These are phyloP conservation scores for Pseudotriccus pelzelni DNA, from an alignment of 2,797 vertebrate species.

Conservation along the genomic window DNA sequence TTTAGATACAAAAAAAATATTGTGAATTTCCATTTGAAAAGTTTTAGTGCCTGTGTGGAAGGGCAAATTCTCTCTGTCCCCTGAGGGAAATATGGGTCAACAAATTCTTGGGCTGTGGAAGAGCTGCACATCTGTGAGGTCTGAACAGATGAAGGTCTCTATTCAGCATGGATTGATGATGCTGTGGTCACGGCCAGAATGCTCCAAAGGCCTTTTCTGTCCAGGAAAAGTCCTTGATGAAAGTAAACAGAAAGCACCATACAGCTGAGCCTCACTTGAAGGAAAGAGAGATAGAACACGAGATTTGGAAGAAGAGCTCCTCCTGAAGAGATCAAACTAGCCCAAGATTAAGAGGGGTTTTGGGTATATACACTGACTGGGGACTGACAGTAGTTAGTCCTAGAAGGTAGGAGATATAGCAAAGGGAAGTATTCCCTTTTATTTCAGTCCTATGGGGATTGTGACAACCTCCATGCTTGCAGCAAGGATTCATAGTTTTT, in stretches of 20 bases:
- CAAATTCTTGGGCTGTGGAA: neutral
- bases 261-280: neutral
- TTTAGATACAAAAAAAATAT: neutral
- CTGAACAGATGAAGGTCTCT: neutral
- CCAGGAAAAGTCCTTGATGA: neutral
- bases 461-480: neutral
- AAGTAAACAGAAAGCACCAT: neutral
- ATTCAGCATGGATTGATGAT: neutral
- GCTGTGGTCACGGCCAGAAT: neutral
- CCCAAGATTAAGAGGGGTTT: neutral
- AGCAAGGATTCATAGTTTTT: neutral
- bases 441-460: neutral
- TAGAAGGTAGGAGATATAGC: neutral
- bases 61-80: neutral
- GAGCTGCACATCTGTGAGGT: neutral
- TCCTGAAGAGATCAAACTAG: neutral
- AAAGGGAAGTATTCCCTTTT: neutral
- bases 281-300: neutral
- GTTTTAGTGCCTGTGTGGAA: neutral
- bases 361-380: neutral
- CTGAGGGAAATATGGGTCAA: neutral
- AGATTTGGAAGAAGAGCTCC: neutral
- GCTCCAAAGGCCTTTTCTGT: neutral
- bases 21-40: constrained; percentile 22
- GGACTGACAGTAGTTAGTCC: neutral